Evolutionary conservation across 2,888 invertebrate species (phyloP).

Genomic region (Ceriagrion tenellum): DNA sequence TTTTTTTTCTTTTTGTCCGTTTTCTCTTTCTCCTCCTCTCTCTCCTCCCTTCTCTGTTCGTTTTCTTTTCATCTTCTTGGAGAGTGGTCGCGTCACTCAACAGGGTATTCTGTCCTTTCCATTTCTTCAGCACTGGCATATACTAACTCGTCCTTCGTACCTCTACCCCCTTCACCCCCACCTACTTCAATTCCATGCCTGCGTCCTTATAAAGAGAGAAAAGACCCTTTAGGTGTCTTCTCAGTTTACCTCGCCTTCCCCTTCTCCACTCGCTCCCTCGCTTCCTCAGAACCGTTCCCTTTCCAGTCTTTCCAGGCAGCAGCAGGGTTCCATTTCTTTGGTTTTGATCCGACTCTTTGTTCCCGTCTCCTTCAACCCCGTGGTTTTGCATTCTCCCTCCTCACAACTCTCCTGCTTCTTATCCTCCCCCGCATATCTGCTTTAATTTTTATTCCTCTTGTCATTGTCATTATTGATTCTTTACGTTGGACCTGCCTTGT

Average conservation of each 20-base stretch:
- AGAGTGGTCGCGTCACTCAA: not conserved
- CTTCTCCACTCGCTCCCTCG: not conserved
- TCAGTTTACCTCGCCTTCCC: slow-evolving; percentile 6
- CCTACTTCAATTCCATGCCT: not conserved
- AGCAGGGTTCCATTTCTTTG: not conserved
- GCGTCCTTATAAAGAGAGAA: slow-evolving; percentile 25
- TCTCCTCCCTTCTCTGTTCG: not conserved
- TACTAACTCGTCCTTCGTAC: not conserved
- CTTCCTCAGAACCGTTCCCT: not conserved
- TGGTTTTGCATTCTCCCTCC: not conserved
- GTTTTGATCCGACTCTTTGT: not conserved
- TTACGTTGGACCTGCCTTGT: not conserved
- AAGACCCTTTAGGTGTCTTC: slow-evolving; percentile 8
- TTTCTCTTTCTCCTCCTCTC: not conserved
- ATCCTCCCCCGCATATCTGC: not conserved
- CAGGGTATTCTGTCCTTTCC: not conserved
- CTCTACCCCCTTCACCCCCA: not conserved
- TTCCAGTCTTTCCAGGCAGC: not conserved
- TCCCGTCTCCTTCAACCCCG: not conserved
- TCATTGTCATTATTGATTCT: not conserved
- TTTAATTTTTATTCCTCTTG: not conserved
- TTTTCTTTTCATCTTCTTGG: not conserved
- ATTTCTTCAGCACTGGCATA: not conserved
- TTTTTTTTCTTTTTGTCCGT: not conserved
- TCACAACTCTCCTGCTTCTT: not conserved